Base-by-base conservation (phyloP, 2,113 vertebrate species). In the Todiramphus chloris region DNA sequence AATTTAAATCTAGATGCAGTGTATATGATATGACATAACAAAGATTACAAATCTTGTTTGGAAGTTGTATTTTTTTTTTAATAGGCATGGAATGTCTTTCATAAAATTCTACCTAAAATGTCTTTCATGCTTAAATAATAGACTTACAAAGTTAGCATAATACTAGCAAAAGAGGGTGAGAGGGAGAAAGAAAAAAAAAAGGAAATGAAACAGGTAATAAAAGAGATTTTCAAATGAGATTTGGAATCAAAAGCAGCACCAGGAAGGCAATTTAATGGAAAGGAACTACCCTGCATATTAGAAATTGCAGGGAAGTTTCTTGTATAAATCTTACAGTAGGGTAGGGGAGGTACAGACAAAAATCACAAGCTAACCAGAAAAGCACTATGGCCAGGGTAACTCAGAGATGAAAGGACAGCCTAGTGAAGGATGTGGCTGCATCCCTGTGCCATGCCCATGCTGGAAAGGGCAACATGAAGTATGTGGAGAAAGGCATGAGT, bases 191-290 rank as follows among this genome's bases (percentile, higher is more conserved):
- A 9, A 30, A 53, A 43, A 69, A 66, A 69, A 66, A 44, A 66
- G 89, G 87, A 96, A 97, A 94, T 93, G 23, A 97, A 96, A 77
- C 24, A 59, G 59, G 70, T 69, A 95, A 92, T 84, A 91, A 84
- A 88, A 76, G 50, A 94, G 55, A 85, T 87, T 91, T 77, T 78
- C 48, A 84, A 73, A 21, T 39, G 51, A 89, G 85, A 93, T 94
- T 77, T 89, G 88, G n/a, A 83, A 83, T 39, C 27, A 46, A 46
- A 81, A 78, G 51, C n/a, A 70, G 63, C 20, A 28, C 48, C 77
- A 78, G 35, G 68, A 82, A 87, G 30, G 35, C 13, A 60, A 63
- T 86, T 93, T 64, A 87, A 6, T 33, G 39, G 53, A 41, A 89
- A 87, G 35, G 37, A 81, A 27, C 10, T 46, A 35, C 43, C 17